phyloP scores from a whole-genome alignment of 2,888 invertebrate species.

The Calameuta pallipes region DNA sequence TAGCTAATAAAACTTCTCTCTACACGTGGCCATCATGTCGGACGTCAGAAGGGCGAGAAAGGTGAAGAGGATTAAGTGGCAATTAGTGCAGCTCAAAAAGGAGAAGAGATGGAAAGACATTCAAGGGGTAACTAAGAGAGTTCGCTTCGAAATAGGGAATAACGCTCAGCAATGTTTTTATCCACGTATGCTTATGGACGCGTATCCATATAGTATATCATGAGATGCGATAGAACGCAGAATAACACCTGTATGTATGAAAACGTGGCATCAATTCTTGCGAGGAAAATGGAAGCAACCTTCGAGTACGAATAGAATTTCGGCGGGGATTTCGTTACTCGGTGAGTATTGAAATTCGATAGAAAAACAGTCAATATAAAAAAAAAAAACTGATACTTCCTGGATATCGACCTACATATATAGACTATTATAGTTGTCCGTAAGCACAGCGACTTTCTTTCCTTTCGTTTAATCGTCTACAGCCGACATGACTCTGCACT shows the following conservation, averaged over 20 bases:
- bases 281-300: not conserved
- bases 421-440: not conserved
- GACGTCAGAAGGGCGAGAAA: not conserved
- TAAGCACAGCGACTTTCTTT: not conserved
- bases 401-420: not conserved
- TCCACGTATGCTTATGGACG: not conserved
- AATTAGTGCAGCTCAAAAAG: not conserved
- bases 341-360: not conserved
- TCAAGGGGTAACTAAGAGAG: too few species aligned
- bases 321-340: not conserved
- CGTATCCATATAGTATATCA: not conserved
- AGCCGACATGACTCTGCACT: constrained; percentile 44
- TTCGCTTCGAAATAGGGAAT: too few species aligned
- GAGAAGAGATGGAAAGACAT: not conserved
- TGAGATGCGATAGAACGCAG: not conserved
- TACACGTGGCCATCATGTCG: not conserved
- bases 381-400: not conserved
- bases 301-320: not conserved
- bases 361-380: not conserved
- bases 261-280: not conserved
- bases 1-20: constrained; percentile 43
- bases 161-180: too few species aligned
- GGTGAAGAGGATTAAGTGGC: not conserved
- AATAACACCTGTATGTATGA: not conserved
- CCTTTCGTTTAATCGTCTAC: not conserved